These are phyloP conservation scores for Harpagus bidentatus DNA, from an alignment of 2,113 vertebrate genomes.

Conservation along the genomic window DNA sequence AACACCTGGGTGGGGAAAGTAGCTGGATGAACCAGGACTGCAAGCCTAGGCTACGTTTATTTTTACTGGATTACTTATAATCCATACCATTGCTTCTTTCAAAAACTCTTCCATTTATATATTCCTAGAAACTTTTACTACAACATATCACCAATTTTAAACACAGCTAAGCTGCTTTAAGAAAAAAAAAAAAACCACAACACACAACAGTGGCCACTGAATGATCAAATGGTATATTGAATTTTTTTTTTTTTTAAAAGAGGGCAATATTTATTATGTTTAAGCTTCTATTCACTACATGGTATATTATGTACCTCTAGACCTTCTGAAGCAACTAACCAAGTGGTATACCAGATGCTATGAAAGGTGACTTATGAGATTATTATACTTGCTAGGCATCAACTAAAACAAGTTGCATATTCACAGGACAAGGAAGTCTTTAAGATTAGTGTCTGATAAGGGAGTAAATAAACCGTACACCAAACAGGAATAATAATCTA, in stretches of 20 bases:
- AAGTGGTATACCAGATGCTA: background rate
- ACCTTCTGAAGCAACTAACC: background rate
- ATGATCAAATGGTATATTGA: background rate
- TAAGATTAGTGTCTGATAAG: constrained; percentile 56
- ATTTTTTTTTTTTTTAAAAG: background rate
- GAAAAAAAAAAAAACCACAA: background rate
- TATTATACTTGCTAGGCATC: background rate
- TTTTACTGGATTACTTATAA: constrained; percentile 69
- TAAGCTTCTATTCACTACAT: background rate
- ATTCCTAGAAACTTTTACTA: constrained; percentile 16
- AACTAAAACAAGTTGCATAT: background rate
- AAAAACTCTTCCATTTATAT: constrained; percentile 40
- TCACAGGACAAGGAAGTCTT: constrained; percentile 27
- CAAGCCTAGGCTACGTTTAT: constrained; percentile 65
- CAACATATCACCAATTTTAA: constrained; percentile 1
- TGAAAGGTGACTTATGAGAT: background rate
- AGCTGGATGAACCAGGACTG: constrained; percentile 52
- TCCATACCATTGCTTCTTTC: constrained; percentile 37
- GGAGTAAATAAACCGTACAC: constrained; percentile 37
- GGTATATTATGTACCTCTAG: background rate
- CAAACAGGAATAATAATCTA: constrained; percentile 30
- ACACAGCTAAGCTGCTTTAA: background rate
- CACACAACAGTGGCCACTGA: background rate
- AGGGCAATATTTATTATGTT: background rate
- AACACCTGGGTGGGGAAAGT: constrained; percentile 67